Evolutionary conservation across 1,140 invertebrate species (phyloP), one percentile per base, ranked within the genome.

Genomic region (Drosophila pallidifrons): DNA sequence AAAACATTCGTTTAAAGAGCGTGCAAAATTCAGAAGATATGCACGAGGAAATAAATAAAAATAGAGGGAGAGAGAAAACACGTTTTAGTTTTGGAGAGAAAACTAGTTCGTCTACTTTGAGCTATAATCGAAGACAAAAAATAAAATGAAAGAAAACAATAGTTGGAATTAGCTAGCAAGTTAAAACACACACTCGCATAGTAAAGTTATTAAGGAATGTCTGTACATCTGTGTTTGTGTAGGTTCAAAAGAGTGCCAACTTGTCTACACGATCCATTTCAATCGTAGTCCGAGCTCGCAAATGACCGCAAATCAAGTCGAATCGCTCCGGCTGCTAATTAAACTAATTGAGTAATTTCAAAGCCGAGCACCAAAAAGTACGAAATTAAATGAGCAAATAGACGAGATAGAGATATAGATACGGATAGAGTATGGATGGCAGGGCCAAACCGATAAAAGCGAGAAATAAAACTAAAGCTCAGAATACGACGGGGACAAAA

Each of bases 331-430:
- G 52, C 75, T 81, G 85, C 85, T 88, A 88, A 88, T 88, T 88
- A 88, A 89, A 88, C 85, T 89, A 88, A 88, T 88, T 88, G 85
- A 88, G 85, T 88, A 88, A 89, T 88, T 88, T 74, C 43, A 64
- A 82, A 86, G 74, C 57, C 69, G 66, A 69, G 64, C 51, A 73
- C 71, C 64, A 59, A 77, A 75, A 49, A 49, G 63, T 75, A 78
- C 67, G 65, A 83, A 88, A 89, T 88, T 83, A 83, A 89, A 88
- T 88, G 85, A 75, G 74, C 74, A 88, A 88, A 88, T 89, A 83
- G 78, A 72, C 52, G 35, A 82, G 71, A 68, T 57, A 67, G 57
- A 43, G 35, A 38, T 10, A 38, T 5, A 7, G 32, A 32, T 28
- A 25, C 46, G 66, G 51, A 67, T 69, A 69, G 55, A n/a, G 32